Evolutionary conservation across 2,797 vertebrate genomes (phyloP), one percentile per base, ranked within the genome.

Genomic region (Lateolabrax maculatus): DNA sequence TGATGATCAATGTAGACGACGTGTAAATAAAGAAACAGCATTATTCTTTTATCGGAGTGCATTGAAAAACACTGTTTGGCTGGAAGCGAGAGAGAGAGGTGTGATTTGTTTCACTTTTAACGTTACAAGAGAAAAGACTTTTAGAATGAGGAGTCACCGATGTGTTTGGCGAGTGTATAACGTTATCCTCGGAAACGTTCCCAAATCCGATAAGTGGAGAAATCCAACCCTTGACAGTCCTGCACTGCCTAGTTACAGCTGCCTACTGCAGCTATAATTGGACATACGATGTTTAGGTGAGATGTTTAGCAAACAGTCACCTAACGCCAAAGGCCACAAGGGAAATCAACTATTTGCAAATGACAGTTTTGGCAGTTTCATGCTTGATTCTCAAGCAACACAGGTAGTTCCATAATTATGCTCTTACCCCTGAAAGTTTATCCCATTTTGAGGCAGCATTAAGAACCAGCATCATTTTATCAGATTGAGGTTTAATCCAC

Each of bases 401-500:
- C n/a, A 27, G 41, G 31, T 43, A 63, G 27, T 48, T 63, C 77
- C 41, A 27, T 69, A 81, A 75, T 72, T n/a, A 53, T 16, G 46
- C 34, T 23, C 48, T 75, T 52, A 41, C 61, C 23, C 36, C 58
- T 63, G 27, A 79, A 71, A 61, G 46, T 73, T 39, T 65, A 44
- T 37, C 57, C 27, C 31, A 70, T 75, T 64, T 56, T 12, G 19
- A 70, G 36, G 53, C 49, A 36, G 49, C 56, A 36, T 64, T 41
- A 48, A 43, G 61, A 60, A 34, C 21, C 27, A 9, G 44, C 43
- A 23, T 70, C 16, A 34, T 80, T 53, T 75, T 27, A 76, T 79
- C 34, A 83, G 77, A 82, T 67, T 46, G 55, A 66, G 43, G 18
- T n/a, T 51, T 75, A n/a, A n/a, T 72, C 56, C 36, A 34, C n/a